Evolutionary conservation across 2,113 vertebrate species (phyloP).

Genomic region (Panurus biarmicus): DNA sequence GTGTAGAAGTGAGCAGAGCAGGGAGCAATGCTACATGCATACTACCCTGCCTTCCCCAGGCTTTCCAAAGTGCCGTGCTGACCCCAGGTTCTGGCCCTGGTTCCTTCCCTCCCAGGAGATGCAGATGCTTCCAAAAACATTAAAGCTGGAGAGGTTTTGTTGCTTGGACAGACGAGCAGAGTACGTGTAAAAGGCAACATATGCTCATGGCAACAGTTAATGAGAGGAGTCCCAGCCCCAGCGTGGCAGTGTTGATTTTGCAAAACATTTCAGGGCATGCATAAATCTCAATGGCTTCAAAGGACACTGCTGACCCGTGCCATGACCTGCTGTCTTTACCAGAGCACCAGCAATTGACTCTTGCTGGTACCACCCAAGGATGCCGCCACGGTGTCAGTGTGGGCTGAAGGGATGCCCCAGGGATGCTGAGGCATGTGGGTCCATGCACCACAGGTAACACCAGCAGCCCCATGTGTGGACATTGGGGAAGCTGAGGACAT

Average conservation of each 20-base stretch:
- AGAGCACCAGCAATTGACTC: not conserved
- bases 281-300: constrained; percentile 17
- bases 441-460: accelerated
- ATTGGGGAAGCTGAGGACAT: accelerated
- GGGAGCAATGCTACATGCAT: not conserved
- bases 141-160: not conserved
- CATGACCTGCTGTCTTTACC: accelerated
- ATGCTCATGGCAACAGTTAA: not conserved
- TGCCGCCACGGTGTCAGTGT: accelerated
- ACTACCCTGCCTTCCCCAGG: not conserved
- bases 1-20: not conserved
- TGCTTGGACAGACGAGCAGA: not conserved
- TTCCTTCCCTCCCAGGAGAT: not conserved
- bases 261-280: not conserved
- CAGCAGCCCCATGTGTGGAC: accelerated
- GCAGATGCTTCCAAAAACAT: constrained; percentile 10
- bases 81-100: not conserved
- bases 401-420: accelerated
- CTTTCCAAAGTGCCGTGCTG: not conserved
- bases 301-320: not conserved
- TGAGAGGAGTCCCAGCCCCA: not conserved
- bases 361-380: not conserved
- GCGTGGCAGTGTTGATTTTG: not conserved
- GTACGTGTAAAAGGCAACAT: not conserved
- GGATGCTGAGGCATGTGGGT: accelerated